Percentiles rank a stretch among this genome's conserved stretches.
Evolutionary conservation across 2,888 invertebrate species (phyloP).

Genomic region (Agriopis aurantiaria): DNA sequence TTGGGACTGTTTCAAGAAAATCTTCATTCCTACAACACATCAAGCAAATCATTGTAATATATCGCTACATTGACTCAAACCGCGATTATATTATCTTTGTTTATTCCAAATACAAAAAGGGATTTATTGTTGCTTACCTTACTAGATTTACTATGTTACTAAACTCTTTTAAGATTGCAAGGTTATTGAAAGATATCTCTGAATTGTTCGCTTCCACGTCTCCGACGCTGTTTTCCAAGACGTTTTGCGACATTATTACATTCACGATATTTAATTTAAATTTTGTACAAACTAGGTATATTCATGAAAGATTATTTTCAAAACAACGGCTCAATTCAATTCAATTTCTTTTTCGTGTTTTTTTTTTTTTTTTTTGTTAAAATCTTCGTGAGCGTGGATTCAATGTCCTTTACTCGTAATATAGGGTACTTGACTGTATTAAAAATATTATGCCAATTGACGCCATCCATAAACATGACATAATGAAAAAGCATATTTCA

Average conservation of each 20-base stretch:
- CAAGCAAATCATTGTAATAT: neutral
- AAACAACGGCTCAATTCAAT: neutral
- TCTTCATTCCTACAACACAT: slow-evolving; percentile 73
- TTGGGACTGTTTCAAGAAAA: slow-evolving; percentile 76
- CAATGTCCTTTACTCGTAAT: too few species aligned
- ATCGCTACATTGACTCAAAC: neutral
- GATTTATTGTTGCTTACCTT: slow-evolving; percentile 55
- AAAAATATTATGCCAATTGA: too few species aligned
- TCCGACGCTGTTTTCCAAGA: slow-evolving; percentile 53
- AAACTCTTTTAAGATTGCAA: slow-evolving; percentile 76
- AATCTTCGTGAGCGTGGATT: too few species aligned
- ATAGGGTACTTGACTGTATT: too few species aligned
- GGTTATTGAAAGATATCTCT: slow-evolving; percentile 72
- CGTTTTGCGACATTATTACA: slow-evolving; percentile 62
- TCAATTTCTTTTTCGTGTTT: too few species aligned
- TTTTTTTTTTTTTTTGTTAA: too few species aligned
- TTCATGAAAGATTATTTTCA: neutral
- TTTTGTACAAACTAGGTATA: neutral
- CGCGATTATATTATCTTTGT: too few species aligned
- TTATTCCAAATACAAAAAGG: too few species aligned
- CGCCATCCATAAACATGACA: too few species aligned
- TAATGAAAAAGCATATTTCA: too few species aligned
- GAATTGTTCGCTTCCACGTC: slow-evolving; percentile 64
- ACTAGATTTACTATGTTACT: slow-evolving; percentile 76
- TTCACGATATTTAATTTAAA: too few species aligned